These are phyloP conservation scores for Rotaria sp. DNA, from an alignment of 2,888 invertebrate genomes.

Conservation along the genomic window DNA sequence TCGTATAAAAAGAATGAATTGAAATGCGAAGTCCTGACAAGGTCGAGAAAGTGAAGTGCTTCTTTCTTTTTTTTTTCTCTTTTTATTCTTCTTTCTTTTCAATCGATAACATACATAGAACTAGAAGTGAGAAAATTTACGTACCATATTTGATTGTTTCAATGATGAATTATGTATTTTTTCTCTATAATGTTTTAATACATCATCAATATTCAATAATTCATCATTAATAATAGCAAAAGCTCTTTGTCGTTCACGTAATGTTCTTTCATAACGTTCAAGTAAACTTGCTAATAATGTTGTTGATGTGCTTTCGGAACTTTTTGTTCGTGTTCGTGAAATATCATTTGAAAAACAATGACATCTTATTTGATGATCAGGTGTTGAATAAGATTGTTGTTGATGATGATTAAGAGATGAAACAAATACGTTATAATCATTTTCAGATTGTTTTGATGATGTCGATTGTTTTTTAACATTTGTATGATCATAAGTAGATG, in stretches of 20 bases:
- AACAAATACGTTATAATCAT: not conserved
- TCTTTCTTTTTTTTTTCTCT: not conserved
- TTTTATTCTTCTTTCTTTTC: not conserved
- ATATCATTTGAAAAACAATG: not conserved
- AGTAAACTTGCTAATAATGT: not conserved
- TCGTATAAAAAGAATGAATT: not conserved
- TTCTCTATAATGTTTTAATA: not conserved
- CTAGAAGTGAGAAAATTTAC: not conserved
- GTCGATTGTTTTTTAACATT: not conserved
- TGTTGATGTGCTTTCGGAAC: not conserved
- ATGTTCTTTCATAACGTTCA: not conserved
- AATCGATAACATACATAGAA: not conserved
- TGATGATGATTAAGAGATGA: not conserved
- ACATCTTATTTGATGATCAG: not conserved
- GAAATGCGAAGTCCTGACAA: not conserved
- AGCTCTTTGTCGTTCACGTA: not conserved
- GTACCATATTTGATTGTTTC: not conserved
- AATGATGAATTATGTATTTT: not conserved
- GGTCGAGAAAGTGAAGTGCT: not conserved
- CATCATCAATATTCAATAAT: not conserved
- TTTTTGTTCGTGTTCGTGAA: not conserved
- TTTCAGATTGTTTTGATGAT: not conserved
- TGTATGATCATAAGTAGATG: not conserved
- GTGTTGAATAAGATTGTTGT: not conserved
- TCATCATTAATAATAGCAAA: not conserved